Evolutionary conservation across 2,888 invertebrate genomes (phyloP).

Genomic region (Cacoxenus indagator): DNA sequence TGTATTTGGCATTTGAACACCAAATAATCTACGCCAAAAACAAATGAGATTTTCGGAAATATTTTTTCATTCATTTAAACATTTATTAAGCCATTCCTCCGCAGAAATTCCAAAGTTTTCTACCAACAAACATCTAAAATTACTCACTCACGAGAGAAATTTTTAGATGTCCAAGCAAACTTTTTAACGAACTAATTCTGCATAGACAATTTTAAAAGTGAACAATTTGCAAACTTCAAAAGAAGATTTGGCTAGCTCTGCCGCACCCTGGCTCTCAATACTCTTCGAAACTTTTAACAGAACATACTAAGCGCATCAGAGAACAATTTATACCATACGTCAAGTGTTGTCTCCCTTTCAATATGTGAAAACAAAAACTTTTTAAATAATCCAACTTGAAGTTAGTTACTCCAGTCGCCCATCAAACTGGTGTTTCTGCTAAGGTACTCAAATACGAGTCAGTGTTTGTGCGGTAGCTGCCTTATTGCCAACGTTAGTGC

Average conservation of each 20-base stretch:
- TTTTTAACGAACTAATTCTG: neutral
- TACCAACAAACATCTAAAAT: too few species aligned
- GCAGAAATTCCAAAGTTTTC: too few species aligned
- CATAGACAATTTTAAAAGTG: neutral
- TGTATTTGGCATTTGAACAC: too few species aligned
- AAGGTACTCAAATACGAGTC: neutral
- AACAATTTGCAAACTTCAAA: conserved; percentile 1
- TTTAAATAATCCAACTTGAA: conserved; percentile 17
- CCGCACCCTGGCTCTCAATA: neutral
- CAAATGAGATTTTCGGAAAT: too few species aligned
- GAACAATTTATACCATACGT: neutral
- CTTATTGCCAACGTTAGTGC: neutral
- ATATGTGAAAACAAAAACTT: neutral
- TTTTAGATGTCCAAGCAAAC: neutral
- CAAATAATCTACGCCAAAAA: too few species aligned
- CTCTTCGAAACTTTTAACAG: neutral
- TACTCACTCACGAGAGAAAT: too few species aligned
- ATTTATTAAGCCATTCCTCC: too few species aligned
- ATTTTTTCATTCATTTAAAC: too few species aligned
- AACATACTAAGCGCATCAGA: neutral
- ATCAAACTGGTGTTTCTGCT: neutral
- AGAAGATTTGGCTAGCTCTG: conserved; percentile 5
- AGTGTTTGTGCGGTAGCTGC: neutral
- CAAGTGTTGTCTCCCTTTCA: neutral
- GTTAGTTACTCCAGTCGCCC: neutral